A percentile compares a stretch with the other conserved stretches of the same genome.
Conservation (phyloP, 2,797 vertebrate species). For the Discoglossus pictus region DNA sequence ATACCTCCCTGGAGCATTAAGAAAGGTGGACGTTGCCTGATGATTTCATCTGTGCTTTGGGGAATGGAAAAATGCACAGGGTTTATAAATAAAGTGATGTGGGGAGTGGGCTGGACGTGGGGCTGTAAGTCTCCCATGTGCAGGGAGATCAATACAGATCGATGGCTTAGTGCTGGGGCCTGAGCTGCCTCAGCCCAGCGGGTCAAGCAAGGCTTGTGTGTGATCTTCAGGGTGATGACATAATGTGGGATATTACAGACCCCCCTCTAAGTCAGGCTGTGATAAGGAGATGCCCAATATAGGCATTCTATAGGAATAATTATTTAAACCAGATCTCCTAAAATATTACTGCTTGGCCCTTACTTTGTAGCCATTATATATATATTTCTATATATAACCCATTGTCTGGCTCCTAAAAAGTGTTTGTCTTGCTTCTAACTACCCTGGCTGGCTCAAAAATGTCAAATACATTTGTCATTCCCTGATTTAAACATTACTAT, state of each 20-base stretch:
- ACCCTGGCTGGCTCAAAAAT: too few relatives aligned
- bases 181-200: conserved; percentile 11
- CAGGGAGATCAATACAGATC: conserved; percentile 15
- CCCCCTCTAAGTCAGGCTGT: not conserved
- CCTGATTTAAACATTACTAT: too few relatives aligned
- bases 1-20: conserved; percentile 18
- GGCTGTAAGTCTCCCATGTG: conserved; percentile 34
- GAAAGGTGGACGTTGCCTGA: conserved; percentile 20
- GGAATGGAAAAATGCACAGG: conserved; percentile 34
- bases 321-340: too few relatives aligned
- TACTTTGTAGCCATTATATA: too few relatives aligned
- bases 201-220: conserved; percentile 20
- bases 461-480: too few relatives aligned
- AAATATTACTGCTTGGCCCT: too few relatives aligned
- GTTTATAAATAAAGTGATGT: conserved; percentile 38
- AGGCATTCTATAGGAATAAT: too few relatives aligned
- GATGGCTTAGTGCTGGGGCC: conserved; percentile 21
- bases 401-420: too few relatives aligned
- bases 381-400: too few relatives aligned
- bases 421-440: too few relatives aligned
- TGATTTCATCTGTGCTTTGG: conserved; percentile 31
- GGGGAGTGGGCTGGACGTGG: conserved; percentile 31
- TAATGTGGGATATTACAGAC: not conserved
- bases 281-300: too few relatives aligned
- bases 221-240: conserved; percentile 39